These are phyloP conservation scores for Hyposoter dolosus DNA, from an alignment of 2,888 invertebrate genomes.

Conservation along the genomic window DNA sequence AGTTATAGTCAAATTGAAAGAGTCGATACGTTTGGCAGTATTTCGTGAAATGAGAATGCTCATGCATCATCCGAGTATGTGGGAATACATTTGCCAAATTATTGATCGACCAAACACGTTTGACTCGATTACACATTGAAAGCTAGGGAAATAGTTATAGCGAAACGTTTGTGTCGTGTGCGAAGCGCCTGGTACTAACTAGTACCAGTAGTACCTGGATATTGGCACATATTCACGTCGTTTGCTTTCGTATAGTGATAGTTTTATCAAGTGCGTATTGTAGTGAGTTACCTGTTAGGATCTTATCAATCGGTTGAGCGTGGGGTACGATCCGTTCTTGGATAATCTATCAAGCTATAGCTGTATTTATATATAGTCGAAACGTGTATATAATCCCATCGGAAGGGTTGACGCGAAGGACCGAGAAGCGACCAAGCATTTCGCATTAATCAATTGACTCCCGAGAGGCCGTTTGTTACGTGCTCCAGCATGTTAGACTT, in stretches of 20 bases:
- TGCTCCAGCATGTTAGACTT: slow-evolving; percentile 24
- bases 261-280: background rate
- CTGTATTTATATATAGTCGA: slow-evolving; percentile 31
- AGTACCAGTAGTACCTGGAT: slow-evolving; percentile 13
- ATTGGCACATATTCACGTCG: slow-evolving; percentile 18
- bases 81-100: slow-evolving; percentile 62
- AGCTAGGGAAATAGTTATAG: slow-evolving; percentile 12
- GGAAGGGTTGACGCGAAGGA: slow-evolving; percentile 60
- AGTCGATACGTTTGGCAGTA: slow-evolving; percentile 6
- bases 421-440: slow-evolving; percentile 66
- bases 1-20: background rate
- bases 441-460: slow-evolving; percentile 74
- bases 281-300: slow-evolving; percentile 31
- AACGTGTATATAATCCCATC: slow-evolving; percentile 63
- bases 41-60: background rate
- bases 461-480: slow-evolving; percentile 65
- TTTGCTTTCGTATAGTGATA: slow-evolving; percentile 3
- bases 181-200: slow-evolving; percentile 27
- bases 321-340: slow-evolving; percentile 14
- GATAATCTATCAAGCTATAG: slow-evolving; percentile 40
- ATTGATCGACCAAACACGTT: slow-evolving; percentile 61
- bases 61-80: slow-evolving; percentile 16
- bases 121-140: slow-evolving; percentile 45
- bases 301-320: slow-evolving; percentile 53
- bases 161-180: slow-evolving; percentile 22